phyloP scores from a whole-genome alignment of 2,113 vertebrate species.

The Ciconia maguari region DNA sequence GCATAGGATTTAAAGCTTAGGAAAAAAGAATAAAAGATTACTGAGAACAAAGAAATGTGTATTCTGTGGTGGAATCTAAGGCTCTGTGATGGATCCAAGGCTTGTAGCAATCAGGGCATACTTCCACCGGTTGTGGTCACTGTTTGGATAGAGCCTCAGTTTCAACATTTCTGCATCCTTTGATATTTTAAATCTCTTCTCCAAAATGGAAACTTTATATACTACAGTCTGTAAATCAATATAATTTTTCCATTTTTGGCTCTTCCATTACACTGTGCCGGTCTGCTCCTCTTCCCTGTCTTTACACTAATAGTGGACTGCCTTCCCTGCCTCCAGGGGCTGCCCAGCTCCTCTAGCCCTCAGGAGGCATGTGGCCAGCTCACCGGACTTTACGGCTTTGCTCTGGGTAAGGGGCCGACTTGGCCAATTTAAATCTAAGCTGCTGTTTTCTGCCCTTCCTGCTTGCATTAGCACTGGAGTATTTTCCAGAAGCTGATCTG shows the following conservation, averaged over 20 bases:
- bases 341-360: background rate
- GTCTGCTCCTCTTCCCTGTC: background rate
- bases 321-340: background rate
- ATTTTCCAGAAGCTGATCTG: background rate
- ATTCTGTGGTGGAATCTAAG: background rate
- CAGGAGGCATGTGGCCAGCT: accelerated
- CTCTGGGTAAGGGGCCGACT: background rate
- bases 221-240: background rate
- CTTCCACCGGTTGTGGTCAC: background rate
- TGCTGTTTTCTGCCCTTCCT: background rate
- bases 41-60: background rate
- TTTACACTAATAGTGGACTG: background rate
- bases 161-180: background rate
- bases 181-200: background rate
- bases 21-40: background rate
- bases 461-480: background rate
- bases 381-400: background rate
- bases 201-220: background rate
- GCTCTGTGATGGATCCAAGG: background rate
- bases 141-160: background rate
- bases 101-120: background rate
- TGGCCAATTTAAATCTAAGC: background rate
- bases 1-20: background rate
- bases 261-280: accelerated
- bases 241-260: background rate